Evolutionary conservation across 2,113 vertebrate genomes (phyloP).

Genomic region (Pionites leucogaster): DNA sequence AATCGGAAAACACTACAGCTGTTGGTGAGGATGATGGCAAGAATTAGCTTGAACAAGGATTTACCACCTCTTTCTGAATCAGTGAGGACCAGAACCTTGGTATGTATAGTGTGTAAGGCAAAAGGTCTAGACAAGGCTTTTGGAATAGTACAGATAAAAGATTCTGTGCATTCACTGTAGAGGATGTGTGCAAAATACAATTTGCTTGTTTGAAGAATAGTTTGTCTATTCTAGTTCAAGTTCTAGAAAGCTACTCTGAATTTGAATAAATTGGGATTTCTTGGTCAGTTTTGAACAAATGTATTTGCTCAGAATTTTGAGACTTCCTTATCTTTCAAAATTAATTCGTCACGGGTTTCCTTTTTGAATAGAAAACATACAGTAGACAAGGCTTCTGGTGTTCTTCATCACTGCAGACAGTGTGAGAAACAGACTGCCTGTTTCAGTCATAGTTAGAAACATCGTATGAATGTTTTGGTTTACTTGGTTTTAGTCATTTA

Average conservation of each 20-base stretch:
- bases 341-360: background rate
- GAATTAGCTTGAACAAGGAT: slow-evolving; percentile 78
- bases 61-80: slow-evolving; percentile 82
- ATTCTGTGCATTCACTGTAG: background rate
- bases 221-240: background rate
- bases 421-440: background rate
- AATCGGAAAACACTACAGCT: slow-evolving; percentile 84
- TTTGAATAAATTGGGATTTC: background rate
- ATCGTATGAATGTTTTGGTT: background rate
- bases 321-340: background rate
- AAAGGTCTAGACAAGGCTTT: background rate
- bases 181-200: background rate
- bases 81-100: slow-evolving; percentile 80
- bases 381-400: background rate
- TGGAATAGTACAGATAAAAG: background rate
- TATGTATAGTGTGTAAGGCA: slow-evolving; percentile 34
- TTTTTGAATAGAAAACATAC: background rate
- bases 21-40: slow-evolving; percentile 83
- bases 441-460: background rate
- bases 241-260: background rate
- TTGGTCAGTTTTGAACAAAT: background rate
- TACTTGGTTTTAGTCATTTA: background rate
- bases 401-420: background rate
- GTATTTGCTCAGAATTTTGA: background rate
- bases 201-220: background rate